Evolutionary conservation across 2,888 invertebrate genomes (phyloP).

Genomic region (Itoplectis maculator): DNA sequence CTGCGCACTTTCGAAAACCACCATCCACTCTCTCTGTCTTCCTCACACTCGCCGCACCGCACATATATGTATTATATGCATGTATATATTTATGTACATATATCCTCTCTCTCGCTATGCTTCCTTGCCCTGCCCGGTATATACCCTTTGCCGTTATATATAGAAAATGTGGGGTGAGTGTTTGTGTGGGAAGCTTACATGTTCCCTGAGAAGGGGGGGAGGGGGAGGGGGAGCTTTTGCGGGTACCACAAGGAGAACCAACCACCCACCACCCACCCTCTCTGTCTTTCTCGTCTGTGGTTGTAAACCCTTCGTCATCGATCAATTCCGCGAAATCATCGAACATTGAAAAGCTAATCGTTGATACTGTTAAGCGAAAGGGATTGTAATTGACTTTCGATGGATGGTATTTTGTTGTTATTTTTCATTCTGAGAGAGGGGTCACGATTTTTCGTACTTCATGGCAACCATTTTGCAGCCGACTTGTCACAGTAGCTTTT

Average conservation of each 20-base stretch:
- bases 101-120: constrained; percentile 44
- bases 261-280: constrained; percentile 9
- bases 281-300: neutral
- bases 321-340: constrained; percentile 83
- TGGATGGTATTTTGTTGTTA: neutral
- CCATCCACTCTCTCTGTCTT: constrained; percentile 68
- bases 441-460: too few species aligned
- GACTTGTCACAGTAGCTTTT: too few species aligned
- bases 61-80: constrained; percentile 44
- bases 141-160: constrained; percentile 44
- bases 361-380: constrained; percentile 2
- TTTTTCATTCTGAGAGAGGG: neutral
- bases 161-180: too few species aligned
- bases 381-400: neutral
- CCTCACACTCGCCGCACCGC: constrained; percentile 42
- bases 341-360: constrained; percentile 82
- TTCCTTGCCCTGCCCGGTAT: constrained; percentile 55
- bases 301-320: constrained; percentile 75
- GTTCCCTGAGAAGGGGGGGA: constrained; percentile 57
- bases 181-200: constrained; percentile 53
- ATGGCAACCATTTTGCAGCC: too few species aligned
- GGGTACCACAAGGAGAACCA: constrained; percentile 50
- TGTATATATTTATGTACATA: constrained; percentile 32
- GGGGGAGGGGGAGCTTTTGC: constrained; percentile 64
- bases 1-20: constrained; percentile 67